Conservation (phyloP, 1,140 invertebrate species). For the Cardiocondyla obscurior region DNA sequence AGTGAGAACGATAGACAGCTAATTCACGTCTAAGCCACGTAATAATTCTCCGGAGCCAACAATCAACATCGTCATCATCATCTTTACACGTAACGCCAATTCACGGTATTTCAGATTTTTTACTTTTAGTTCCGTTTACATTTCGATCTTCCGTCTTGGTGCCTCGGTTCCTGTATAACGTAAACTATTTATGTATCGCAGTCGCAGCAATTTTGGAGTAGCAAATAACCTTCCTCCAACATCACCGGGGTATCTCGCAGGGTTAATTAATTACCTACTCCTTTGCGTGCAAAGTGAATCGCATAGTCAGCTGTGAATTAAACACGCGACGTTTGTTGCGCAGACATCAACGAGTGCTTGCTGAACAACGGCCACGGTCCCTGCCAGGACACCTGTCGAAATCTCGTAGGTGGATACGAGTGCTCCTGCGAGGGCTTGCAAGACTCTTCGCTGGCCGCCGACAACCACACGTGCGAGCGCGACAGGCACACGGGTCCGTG, state of each 20-base stretch:
- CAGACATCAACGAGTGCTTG: constrained; percentile 87
- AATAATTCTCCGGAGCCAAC: too few relatives aligned
- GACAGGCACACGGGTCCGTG: constrained; percentile 86
- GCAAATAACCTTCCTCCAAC: not conserved
- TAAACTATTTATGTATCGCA: not conserved
- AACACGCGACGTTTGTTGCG: not conserved
- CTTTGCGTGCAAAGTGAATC: not conserved
- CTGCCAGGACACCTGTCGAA: constrained; percentile 88
- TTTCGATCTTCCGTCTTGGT: not conserved
- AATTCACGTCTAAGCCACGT: too few relatives aligned
- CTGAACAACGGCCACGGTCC: constrained; percentile 87
- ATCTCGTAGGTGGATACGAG: constrained; percentile 86
- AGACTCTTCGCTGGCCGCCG: constrained; percentile 85
- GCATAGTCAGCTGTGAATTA: not conserved
- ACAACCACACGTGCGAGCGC: constrained; percentile 84
- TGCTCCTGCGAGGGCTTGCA: constrained; percentile 86
- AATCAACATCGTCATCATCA: too few relatives aligned
- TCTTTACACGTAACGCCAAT: too few relatives aligned
- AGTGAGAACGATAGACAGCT: too few relatives aligned
- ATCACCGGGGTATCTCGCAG: not conserved
- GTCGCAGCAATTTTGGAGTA: not conserved
- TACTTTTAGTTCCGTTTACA: not conserved
- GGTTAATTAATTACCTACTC: not conserved
- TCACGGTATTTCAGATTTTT: not conserved
- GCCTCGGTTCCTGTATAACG: not conserved